These are phyloP conservation scores for Cassiopea andromeda DNA, from an alignment of 30 jellyfish, hydroid and myxozoan genomes.

Conservation along the genomic window DNA sequence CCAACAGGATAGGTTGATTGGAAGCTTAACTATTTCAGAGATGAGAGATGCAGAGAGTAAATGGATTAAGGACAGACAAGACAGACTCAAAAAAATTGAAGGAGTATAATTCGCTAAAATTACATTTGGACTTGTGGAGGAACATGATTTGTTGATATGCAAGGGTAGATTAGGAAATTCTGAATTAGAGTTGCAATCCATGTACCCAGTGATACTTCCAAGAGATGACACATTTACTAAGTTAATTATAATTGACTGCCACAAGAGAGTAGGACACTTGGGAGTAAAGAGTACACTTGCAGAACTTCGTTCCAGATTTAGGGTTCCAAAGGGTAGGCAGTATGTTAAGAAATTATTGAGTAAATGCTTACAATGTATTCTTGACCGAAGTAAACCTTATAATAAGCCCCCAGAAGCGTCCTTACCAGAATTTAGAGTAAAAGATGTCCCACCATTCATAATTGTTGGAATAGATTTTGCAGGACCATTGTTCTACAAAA, in stretches of 20 bases:
- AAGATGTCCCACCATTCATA: constrained; percentile 27
- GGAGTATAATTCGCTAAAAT: neutral
- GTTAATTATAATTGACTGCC: constrained; percentile 31
- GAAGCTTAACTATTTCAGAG: constrained; percentile 10
- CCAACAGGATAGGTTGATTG: neutral
- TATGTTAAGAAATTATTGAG: constrained; percentile 28
- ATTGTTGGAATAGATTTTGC: constrained; percentile 48
- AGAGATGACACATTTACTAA: constrained; percentile 16
- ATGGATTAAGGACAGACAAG: constrained; percentile 37
- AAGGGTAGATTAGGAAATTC: constrained; percentile 43
- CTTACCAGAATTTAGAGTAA: constrained; percentile 47
- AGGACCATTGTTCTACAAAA: constrained; percentile 37
- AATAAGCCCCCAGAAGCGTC: constrained; percentile 42
- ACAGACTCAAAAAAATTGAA: neutral
- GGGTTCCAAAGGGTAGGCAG: constrained; percentile 70
- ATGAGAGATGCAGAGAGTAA: neutral
- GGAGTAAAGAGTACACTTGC: neutral
- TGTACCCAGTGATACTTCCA: constrained; percentile 31
- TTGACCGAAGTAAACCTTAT: constrained; percentile 15
- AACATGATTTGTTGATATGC: too few species aligned
- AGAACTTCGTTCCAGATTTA: constrained; percentile 52
- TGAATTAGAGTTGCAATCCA: neutral
- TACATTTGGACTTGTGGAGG: neutral
- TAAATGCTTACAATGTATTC: constrained; percentile 28
- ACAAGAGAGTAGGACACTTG: constrained; percentile 13